Conservation (phyloP, 2,797 vertebrate species). For the Diplodus puntazzo region DNA sequence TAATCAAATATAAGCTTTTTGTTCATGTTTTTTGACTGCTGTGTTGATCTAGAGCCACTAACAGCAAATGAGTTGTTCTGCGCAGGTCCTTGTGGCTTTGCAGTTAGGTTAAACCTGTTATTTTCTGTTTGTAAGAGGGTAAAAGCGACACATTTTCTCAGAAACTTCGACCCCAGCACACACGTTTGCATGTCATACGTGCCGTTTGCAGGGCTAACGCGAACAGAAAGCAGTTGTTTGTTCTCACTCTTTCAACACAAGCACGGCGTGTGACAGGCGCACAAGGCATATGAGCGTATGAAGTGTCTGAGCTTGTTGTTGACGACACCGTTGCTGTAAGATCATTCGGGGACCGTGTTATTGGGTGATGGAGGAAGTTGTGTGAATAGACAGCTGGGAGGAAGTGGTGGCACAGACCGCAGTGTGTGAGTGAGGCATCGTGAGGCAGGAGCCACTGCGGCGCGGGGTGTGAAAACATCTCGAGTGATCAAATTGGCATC, state of each 20-base stretch:
- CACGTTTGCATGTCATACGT: neutral
- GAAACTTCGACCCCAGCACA: neutral
- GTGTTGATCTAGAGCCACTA: neutral
- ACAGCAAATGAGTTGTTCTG: neutral
- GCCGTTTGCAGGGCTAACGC: neutral
- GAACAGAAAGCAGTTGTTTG: conserved; percentile 24
- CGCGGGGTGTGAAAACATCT: conserved; percentile 41
- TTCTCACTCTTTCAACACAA: conserved; percentile 12
- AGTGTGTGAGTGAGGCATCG: conserved; percentile 53
- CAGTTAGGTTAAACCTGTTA: neutral
- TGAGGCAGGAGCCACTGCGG: conserved; percentile 36
- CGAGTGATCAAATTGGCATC: conserved; percentile 16
- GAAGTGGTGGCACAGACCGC: conserved; percentile 72
- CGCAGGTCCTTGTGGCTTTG: neutral
- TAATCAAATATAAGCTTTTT: neutral
- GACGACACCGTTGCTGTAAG: conserved; percentile 37
- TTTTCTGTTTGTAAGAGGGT: conserved; percentile 18
- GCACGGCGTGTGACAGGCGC: neutral
- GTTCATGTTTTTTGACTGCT: neutral
- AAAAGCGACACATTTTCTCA: conserved; percentile 21
- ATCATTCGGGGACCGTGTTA: conserved; percentile 47
- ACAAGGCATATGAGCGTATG: neutral
- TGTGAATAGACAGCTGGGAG: conserved; percentile 76
- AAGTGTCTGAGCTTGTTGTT: conserved; percentile 48
- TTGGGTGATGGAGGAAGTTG: conserved; percentile 72